phyloP scores from a whole-genome alignment of 1,140 invertebrate genomes.

The Helicoverpa zea region DNA sequence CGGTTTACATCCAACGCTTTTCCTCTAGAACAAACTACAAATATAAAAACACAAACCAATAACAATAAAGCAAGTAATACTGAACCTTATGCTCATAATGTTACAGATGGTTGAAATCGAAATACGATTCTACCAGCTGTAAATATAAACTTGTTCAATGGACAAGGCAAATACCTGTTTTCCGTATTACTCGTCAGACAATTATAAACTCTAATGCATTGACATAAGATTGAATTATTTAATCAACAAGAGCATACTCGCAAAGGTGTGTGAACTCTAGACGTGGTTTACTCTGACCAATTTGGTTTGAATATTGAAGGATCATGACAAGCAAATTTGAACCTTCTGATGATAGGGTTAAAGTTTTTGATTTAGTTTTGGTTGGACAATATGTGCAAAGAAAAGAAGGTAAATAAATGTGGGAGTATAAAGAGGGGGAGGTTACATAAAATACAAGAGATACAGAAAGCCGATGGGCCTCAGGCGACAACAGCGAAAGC shows the following conservation, averaged over 20 bases:
- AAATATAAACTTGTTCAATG: slow-evolving; percentile 51
- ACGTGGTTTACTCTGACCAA: slow-evolving; percentile 47
- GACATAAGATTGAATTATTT: slow-evolving; percentile 21
- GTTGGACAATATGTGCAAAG: slow-evolving; percentile 44
- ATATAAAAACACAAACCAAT: background rate
- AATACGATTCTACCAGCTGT: slow-evolving; percentile 15
- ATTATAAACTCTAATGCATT: slow-evolving; percentile 49
- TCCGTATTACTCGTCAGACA: slow-evolving; percentile 19
- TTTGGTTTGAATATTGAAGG: slow-evolving; percentile 20
- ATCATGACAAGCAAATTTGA: slow-evolving; percentile 37
- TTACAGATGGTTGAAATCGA: slow-evolving; percentile 8
- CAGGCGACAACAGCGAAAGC: slow-evolving; percentile 71
- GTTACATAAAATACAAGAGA: slow-evolving; percentile 77
- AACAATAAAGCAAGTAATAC: slow-evolving; percentile 14
- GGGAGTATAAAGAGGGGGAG: slow-evolving; percentile 62
- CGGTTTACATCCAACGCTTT: slow-evolving; percentile 80
- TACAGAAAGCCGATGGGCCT: slow-evolving; percentile 68
- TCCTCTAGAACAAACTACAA: slow-evolving; percentile 74
- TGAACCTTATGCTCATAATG: background rate
- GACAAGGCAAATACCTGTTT: slow-evolving; percentile 55
- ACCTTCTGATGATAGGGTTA: slow-evolving; percentile 37
- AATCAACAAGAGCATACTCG: background rate
- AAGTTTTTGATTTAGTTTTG: slow-evolving; percentile 14
- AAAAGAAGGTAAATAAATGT: slow-evolving; percentile 45
- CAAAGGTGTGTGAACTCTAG: slow-evolving; percentile 54